phyloP scores from a whole-genome alignment of 53 echinoderm and acorn worm genomes.

The Echinometra lucunter region DNA sequence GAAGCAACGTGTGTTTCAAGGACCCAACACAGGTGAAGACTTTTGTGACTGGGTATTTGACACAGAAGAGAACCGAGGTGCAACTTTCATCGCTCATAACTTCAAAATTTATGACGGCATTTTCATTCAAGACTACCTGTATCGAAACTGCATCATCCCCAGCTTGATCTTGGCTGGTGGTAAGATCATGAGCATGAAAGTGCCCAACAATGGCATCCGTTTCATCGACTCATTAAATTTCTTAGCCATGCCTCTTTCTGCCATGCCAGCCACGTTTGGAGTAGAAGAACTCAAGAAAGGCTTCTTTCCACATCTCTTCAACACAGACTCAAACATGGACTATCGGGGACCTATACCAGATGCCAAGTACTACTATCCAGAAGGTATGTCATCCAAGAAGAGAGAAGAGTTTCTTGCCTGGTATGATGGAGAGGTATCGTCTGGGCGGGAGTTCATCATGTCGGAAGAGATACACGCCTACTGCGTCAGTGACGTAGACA shows the following conservation, averaged over 20 bases:
- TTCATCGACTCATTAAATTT: slow-evolving; percentile 72
- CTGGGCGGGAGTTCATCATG: slow-evolving; percentile 53
- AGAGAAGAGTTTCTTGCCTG: slow-evolving; percentile 49
- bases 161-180: no score
- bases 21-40: neutral
- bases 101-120: neutral
- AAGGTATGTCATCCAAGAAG: slow-evolving; percentile 53
- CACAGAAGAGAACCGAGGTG: neutral
- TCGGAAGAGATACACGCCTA: slow-evolving; percentile 50
- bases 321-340: slow-evolving; percentile 52
- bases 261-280: slow-evolving; percentile 66
- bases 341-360: slow-evolving; percentile 62
- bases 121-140: neutral
- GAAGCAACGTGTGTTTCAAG: neutral
- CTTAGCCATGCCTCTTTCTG: slow-evolving; percentile 68
- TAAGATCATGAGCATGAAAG: neutral
- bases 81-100: neutral
- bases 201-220: neutral
- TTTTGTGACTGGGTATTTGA: neutral
- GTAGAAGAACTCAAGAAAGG: slow-evolving; percentile 66
- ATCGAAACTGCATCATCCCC: no score
- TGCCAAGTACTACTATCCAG: slow-evolving; percentile 60
- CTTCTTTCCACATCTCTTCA: slow-evolving; percentile 67
- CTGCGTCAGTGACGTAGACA: slow-evolving; percentile 67
- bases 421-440: slow-evolving; percentile 17